Evolutionary conservation across 2,888 invertebrate species (phyloP).

Genomic region (Callyntrura guangdongensis): DNA sequence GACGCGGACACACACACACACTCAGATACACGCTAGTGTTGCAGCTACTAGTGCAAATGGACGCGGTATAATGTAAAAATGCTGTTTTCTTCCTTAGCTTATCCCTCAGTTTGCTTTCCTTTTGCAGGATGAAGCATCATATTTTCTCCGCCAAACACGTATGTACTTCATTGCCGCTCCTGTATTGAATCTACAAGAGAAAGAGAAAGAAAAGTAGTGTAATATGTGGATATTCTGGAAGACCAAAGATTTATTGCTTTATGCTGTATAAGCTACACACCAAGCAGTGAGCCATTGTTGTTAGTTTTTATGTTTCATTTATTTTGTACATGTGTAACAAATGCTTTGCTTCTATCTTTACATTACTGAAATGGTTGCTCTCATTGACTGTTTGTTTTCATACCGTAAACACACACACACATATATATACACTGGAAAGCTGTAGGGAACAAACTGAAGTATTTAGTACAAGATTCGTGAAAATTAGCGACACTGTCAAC

Average conservation of each 20-base stretch:
- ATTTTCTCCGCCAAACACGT: constrained; percentile 2
- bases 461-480: background rate
- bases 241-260: constrained; percentile 70
- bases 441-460: background rate
- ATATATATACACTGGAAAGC: background rate
- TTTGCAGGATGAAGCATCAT: background rate
- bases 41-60: background rate
- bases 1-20: background rate
- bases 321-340: constrained; percentile 9
- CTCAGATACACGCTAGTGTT: background rate
- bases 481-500: constrained; percentile 39
- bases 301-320: constrained; percentile 32
- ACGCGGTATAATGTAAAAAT: background rate
- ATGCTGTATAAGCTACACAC: constrained; percentile 49
- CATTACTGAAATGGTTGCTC: constrained; percentile 7
- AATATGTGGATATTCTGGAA: constrained; percentile 55
- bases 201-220: constrained; percentile 53
- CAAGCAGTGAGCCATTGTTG: constrained; percentile 4
- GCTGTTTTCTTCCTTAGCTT: background rate
- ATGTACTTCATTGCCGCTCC: constrained; percentile 9
- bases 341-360: background rate
- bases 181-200: constrained; percentile 55
- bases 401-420: background rate
- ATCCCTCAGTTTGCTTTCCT: constrained; percentile 2
- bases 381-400: background rate